Evolutionary conservation across 1,140 invertebrate genomes (phyloP).

Genomic region (Druon quercuslanigerum): DNA sequence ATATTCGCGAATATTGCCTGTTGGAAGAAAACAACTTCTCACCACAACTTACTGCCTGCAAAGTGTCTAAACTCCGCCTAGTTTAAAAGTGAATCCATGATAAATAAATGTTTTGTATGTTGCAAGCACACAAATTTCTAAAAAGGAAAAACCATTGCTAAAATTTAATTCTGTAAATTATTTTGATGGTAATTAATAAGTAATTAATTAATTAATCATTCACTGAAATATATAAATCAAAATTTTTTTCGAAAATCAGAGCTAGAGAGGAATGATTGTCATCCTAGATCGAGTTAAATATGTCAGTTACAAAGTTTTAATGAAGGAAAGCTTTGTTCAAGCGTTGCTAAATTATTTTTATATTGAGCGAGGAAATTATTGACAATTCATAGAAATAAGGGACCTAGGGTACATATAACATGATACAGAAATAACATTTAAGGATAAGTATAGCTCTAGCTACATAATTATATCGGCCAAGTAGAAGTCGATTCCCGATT

Average conservation of each 20-base stretch:
- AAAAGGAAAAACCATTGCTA: no score
- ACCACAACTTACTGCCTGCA: background rate
- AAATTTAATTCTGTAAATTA: no score
- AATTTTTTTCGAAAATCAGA: no score
- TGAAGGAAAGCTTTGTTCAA: no score
- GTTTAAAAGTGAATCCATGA: background rate
- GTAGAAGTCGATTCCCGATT: slow-evolving; percentile 8
- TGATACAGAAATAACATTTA: background rate
- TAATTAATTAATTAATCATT: no score
- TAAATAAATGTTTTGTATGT: no score
- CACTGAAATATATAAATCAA: no score
- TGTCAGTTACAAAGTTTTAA: no score
- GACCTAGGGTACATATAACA: background rate
- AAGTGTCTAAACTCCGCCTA: background rate
- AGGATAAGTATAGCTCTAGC: background rate
- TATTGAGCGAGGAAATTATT: slow-evolving; percentile 13
- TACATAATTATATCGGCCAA: slow-evolving; percentile 18
- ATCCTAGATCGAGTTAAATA: no score
- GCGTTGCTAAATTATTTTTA: slow-evolving; percentile 11
- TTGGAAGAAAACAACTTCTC: slow-evolving; percentile 5
- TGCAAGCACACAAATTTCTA: no score
- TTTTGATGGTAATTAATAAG: no score
- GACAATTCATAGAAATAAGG: background rate
- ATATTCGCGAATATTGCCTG: background rate
- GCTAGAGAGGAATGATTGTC: no score